Conservation (phyloP, 2,113 vertebrate genomes). For the Rattus norvegicus region GRCr8 NC_086020.1:33442501-33443000, state of each 20-base stretch:
- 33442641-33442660: neutral
- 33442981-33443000: neutral
- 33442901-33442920: neutral
- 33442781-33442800: neutral
- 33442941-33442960: neutral
- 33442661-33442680: neutral
- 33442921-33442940: neutral
- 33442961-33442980: slow-evolving; percentile 14
- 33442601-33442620: neutral
- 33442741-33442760: neutral
- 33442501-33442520: slow-evolving; percentile 72
- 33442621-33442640: neutral
- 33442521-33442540: slow-evolving; percentile 60
- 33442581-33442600: neutral
- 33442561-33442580: neutral
- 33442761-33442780: neutral
- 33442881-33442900: neutral
- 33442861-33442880: neutral
- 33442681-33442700: neutral
- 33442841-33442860: neutral
- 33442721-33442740: too few relatives aligned
- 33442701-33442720: neutral
- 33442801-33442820: neutral
- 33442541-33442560: slow-evolving; percentile 36
- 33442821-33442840: neutral